Evolutionary conservation across 2,797 vertebrate genomes (phyloP).

Genomic region (Cynopterus sphinx): DNA sequence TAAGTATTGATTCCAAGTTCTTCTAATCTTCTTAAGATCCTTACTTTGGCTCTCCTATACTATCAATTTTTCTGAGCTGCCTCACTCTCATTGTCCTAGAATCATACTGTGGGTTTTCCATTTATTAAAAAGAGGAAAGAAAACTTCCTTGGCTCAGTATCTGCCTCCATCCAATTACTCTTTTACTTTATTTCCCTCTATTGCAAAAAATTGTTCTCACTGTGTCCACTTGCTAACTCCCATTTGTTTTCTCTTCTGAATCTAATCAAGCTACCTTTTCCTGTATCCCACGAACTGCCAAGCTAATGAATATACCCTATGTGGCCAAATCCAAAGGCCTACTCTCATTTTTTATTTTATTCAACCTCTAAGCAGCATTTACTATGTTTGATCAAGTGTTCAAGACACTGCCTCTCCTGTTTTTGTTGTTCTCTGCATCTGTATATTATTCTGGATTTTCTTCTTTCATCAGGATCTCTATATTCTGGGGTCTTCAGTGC

Average conservation of each 20-base stretch:
- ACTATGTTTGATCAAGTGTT: not conserved
- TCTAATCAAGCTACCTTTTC: not conserved
- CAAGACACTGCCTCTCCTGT: not conserved
- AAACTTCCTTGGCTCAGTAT: not conserved
- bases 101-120: not conserved
- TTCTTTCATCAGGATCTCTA: not conserved
- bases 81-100: not conserved
- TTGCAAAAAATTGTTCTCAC: not conserved
- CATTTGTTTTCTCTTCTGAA: not conserved
- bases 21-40: not conserved
- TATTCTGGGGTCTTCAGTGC: not conserved
- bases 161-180: not conserved
- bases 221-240: not conserved
- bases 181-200: not conserved
- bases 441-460: not conserved
- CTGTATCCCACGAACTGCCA: not conserved
- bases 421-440: rapidly evolving
- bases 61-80: not conserved
- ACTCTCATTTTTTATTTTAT: not conserved
- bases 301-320: not conserved
- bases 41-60: not conserved
- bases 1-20: not conserved
- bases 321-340: not conserved
- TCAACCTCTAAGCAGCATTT: not conserved
- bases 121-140: not conserved